Evolutionary conservation across 2,113 vertebrate genomes (phyloP).

Genomic region (Drymodes brunneopygia): DNA sequence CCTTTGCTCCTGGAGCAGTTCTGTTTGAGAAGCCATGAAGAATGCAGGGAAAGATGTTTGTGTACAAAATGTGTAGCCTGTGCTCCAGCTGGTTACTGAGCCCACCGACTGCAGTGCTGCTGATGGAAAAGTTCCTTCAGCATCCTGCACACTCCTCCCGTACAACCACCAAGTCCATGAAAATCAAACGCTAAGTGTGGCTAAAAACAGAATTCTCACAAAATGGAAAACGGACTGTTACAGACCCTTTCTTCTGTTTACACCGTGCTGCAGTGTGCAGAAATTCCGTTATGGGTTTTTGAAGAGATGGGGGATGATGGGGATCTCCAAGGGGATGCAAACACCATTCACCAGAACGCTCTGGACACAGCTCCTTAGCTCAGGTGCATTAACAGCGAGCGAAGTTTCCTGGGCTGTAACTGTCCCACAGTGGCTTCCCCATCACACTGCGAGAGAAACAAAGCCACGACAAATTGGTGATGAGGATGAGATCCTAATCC

Average conservation of each 20-base stretch:
- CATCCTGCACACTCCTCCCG: not conserved
- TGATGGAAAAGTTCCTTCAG: not conserved
- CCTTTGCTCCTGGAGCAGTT: not conserved
- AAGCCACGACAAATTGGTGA: not conserved
- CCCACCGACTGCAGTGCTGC: not conserved
- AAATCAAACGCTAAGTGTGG: not conserved
- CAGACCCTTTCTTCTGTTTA: not conserved
- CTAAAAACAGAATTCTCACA: not conserved
- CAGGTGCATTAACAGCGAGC: not conserved
- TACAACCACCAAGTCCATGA: not conserved
- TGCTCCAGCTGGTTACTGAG: not conserved
- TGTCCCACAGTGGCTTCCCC: not conserved
- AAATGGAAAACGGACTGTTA: not conserved
- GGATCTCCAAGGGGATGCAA: not conserved
- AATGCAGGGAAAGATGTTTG: not conserved
- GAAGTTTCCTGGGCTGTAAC: not conserved
- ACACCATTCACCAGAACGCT: not conserved
- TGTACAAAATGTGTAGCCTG: not conserved
- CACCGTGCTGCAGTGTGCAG: not conserved
- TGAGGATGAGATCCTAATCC: slow-evolving; percentile 4
- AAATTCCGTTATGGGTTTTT: not conserved
- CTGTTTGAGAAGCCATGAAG: not conserved
- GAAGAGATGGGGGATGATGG: not conserved
- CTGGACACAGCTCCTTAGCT: not conserved
- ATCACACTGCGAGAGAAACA: not conserved